A percentile compares a stretch with the other conserved stretches of the same genome.
These are phyloP conservation scores for Chaenogobius annularis DNA, from an alignment of 2,113 vertebrate genomes.

Conservation along the genomic window DNA sequence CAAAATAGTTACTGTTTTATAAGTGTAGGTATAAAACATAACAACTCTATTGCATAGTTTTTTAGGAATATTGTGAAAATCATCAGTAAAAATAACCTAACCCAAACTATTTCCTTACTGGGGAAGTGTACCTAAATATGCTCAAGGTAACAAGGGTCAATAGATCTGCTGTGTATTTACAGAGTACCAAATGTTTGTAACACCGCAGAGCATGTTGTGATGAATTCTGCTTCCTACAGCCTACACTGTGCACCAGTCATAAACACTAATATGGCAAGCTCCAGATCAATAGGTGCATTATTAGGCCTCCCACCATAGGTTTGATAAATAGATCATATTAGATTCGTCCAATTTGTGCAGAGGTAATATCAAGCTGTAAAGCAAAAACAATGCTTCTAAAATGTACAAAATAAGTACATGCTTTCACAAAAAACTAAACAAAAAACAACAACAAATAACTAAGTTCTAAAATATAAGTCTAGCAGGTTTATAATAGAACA, in stretches of 20 bases:
- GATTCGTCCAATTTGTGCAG: slow-evolving; percentile 2
- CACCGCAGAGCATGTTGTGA: slow-evolving; percentile 12
- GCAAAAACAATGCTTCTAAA: neutral
- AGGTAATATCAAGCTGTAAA: slow-evolving; percentile 1
- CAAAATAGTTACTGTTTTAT: no score
- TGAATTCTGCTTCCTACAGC: slow-evolving; percentile 26
- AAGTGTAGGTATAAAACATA: no score
- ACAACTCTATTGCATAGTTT: no score
- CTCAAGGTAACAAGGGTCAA: no score
- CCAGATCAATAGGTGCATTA: neutral
- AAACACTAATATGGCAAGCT: slow-evolving; percentile 18
- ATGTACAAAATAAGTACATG: no score
- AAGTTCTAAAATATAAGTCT: neutral
- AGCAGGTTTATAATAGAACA: neutral
- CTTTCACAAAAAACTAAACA: no score
- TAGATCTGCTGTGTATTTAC: neutral
- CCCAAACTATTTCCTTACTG: no score
- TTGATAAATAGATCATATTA: slow-evolving; percentile 45
- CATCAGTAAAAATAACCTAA: no score
- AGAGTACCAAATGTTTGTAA: neutral
- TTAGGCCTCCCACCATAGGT: slow-evolving; percentile 1
- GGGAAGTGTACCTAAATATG: no score
- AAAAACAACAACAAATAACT: neutral
- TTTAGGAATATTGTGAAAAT: no score
- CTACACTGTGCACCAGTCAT: slow-evolving; percentile 28